phyloP scores from a whole-genome alignment of 2,113 vertebrate genomes.

The Pterocles gutturalis region DNA sequence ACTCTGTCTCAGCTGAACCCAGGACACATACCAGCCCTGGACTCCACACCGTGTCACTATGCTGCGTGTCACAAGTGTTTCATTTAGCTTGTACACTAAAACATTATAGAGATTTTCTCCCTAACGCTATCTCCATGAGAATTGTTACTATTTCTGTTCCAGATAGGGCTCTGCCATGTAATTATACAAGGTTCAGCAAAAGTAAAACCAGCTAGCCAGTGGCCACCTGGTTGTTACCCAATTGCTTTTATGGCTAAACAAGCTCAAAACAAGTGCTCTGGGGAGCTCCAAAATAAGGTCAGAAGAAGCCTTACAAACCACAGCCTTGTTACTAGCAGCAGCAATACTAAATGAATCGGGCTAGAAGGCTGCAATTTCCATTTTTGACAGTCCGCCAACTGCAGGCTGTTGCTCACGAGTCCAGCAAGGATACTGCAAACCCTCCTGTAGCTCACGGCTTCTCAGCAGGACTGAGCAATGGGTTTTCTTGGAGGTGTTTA shows the following conservation, averaged over 20 bases:
- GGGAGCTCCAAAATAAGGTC: neutral
- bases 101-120: neutral
- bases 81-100: neutral
- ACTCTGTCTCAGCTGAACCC: too few species aligned
- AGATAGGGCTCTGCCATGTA: neutral
- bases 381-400: neutral
- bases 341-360: too few species aligned
- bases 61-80: neutral
- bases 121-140: neutral
- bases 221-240: neutral
- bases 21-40: neutral
- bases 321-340: neutral
- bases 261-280: neutral
- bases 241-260: neutral
- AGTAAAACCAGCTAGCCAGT: neutral
- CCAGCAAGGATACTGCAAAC: neutral
- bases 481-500: neutral
- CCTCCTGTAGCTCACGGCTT: neutral
- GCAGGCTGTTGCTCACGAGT: accelerated
- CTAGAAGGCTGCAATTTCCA: neutral
- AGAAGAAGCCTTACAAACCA: neutral
- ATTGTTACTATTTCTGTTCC: neutral
- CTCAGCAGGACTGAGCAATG: neutral
- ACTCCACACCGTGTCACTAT: neutral
- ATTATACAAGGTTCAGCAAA: neutral